Conservation (phyloP, 1,140 invertebrate genomes). For the Nautilus pompilius region DNA sequence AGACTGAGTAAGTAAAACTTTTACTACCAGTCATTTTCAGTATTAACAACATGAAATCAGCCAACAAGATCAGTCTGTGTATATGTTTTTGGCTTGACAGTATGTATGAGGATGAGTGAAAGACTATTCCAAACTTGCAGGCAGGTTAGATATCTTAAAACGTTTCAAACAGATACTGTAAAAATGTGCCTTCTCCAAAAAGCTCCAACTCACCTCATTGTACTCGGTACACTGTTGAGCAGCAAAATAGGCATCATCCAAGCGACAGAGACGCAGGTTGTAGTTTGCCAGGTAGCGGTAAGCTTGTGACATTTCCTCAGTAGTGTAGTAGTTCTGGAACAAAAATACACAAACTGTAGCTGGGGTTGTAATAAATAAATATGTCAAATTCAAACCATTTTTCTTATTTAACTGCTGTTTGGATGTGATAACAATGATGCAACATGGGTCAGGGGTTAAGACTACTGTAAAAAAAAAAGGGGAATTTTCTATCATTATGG, state of each 20-base stretch:
- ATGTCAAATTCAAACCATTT: too few species aligned
- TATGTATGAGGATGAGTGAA: background rate
- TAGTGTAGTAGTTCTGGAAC: slow-evolving; percentile 60
- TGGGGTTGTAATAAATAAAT: too few species aligned
- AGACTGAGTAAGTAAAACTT: background rate
- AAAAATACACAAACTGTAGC: background rate
- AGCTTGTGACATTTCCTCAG: slow-evolving; percentile 76
- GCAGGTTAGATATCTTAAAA: background rate
- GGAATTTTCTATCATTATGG: too few species aligned
- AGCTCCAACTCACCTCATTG: slow-evolving; percentile 58
- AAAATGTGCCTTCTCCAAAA: background rate
- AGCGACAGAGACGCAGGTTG: slow-evolving; percentile 71
- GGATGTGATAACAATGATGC: too few species aligned
- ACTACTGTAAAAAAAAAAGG: too few species aligned
- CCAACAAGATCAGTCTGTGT: background rate
- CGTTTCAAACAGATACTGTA: background rate
- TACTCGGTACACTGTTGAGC: slow-evolving; percentile 90
- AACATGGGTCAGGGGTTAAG: too few species aligned
- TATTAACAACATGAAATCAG: too few species aligned
- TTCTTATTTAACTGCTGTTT: too few species aligned
- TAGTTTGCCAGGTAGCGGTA: slow-evolving; percentile 89
- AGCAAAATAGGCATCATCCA: slow-evolving; percentile 85
- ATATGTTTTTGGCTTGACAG: background rate
- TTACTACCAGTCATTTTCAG: background rate
- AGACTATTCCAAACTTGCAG: too few species aligned